Base-by-base conservation (phyloP, 1,140 invertebrate genomes). In the Anoplolepis gracilipes region DNA sequence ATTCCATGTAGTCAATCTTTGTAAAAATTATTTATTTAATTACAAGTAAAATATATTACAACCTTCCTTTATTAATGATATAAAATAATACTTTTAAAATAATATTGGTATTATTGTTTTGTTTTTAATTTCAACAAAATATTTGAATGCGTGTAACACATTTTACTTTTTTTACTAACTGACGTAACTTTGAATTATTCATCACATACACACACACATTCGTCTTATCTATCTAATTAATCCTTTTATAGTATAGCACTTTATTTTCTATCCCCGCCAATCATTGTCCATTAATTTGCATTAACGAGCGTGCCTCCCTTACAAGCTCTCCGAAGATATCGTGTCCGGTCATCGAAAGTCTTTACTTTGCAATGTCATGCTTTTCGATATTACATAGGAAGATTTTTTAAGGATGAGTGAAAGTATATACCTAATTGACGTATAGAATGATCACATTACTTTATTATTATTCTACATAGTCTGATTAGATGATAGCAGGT, bases 201-300 rank as follows among this genome's bases (percentile, higher is more conserved):
- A n/a, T n/a, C n/a, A n/a, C n/a, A n/a, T n/a, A n/a, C n/a, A n/a
- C n/a, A n/a, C n/a, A n/a, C n/a, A n/a, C n/a, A 72, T 36, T 8
- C n/a, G 36, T 64, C 61, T 64, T 16, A 19, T 64, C 6, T 22
- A 76, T 25, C 30, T 76, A 77, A 64, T 77, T 77, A 77, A 62
- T 77, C 10, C 28, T 33, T 55, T 5, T 77, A 77, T n/a, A 19
- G 2, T 28, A 10, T 64, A 77, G 25, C 16, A 61, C 36, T 39
- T 39, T 62, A 36, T 61, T 39, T 64, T 62, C 5, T 1, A 33
- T n/a, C 36, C 25, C 25, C 57, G 25, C 62, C 25, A 30, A 62
- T 62, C 22, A 22, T 25, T 42, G 25, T n/a, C 36, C 36, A 61
- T 64, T 30, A 77, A 77, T 62, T 77, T 77, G 57, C 72, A 61